Evolutionary conservation across 2,113 vertebrate genomes (phyloP).

Genomic region (Tylochromis polylepis): DNA sequence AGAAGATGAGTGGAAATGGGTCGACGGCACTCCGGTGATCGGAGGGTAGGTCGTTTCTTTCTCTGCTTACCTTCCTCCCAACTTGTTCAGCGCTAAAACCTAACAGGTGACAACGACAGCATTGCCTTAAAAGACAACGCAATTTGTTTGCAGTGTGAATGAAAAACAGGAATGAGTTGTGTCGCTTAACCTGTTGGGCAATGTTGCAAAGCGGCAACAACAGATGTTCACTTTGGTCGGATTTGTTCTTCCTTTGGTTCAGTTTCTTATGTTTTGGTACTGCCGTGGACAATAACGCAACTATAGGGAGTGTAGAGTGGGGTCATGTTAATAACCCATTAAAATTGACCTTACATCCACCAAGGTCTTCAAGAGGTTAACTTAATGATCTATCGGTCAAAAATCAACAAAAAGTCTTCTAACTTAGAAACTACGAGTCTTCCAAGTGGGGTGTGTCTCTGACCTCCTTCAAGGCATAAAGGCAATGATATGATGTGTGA

Average conservation of each 20-base stretch:
- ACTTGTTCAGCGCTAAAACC: background rate
- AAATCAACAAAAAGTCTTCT: background rate
- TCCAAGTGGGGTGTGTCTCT: accelerated
- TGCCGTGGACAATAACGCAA: accelerated
- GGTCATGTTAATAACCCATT: too few species aligned
- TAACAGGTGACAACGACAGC: accelerated
- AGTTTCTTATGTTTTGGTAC: background rate
- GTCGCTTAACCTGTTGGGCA: background rate
- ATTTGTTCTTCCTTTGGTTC: background rate
- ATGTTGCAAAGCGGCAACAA: background rate
- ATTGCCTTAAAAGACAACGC: background rate
- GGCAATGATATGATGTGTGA: too few species aligned
- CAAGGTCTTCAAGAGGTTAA: background rate
- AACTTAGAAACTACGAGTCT: background rate
- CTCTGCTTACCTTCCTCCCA: background rate
- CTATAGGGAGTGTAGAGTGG: accelerated
- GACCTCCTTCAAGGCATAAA: too few species aligned
- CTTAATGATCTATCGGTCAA: background rate
- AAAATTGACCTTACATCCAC: too few species aligned
- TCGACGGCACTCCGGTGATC: conserved; percentile 59
- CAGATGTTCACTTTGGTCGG: background rate
- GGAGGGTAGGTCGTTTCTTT: conserved; percentile 46
- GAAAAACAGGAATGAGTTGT: background rate
- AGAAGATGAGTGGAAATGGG: conserved; percentile 69
- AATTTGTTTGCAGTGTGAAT: background rate